Evolutionary conservation across 2,888 invertebrate species (phyloP), one percentile per base, ranked within the genome.

Genomic region (Lutraria lutraria): DNA sequence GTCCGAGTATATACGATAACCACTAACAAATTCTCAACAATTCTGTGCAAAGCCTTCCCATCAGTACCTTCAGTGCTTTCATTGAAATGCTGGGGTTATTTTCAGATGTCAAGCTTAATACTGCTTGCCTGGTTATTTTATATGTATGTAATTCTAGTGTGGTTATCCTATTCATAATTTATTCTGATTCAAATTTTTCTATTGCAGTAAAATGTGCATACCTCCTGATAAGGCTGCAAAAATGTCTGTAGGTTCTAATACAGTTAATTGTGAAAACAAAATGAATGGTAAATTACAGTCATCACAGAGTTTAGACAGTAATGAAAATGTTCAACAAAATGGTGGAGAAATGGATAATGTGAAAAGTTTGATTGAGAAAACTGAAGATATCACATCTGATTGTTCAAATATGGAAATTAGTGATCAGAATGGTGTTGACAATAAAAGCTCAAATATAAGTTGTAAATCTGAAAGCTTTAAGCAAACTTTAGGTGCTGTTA

Each of bases 181-280:
- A 43, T 4, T 2, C 43, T 43, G n/a, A 43, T 43, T 43, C 43
- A 8, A 31, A 21, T 52, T 53, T 54, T 54, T 81, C 25, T 81
- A n/a, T 83, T 88, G 25, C 83, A 90, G 90, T 82, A 90, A 90
- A 88, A 88, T 90, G 88, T 90, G 86, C 72, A 90, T 90, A 83
- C 90, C 90, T n/a, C 88, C 90, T 8, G 89, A 89, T 19, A 81
- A 80, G 52, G 34, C 56, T 21, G 56, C 16, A 29, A 79, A 56
- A 54, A 80, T 52, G 56, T 52, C 34, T 8, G 83, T 76, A 4
- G 68, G 63, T 0, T 86, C 86, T 8, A 63, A 52, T 79, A 81
- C 21, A n/a, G 63, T n/a, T 19, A 21, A 13, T 81, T 34, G 68
- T 31, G 60, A 34, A 31, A 63, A 53, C 53, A 72, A 68, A 13